Conservation (phyloP, 2,113 vertebrate genomes). For the Panthera uncia region DNA sequence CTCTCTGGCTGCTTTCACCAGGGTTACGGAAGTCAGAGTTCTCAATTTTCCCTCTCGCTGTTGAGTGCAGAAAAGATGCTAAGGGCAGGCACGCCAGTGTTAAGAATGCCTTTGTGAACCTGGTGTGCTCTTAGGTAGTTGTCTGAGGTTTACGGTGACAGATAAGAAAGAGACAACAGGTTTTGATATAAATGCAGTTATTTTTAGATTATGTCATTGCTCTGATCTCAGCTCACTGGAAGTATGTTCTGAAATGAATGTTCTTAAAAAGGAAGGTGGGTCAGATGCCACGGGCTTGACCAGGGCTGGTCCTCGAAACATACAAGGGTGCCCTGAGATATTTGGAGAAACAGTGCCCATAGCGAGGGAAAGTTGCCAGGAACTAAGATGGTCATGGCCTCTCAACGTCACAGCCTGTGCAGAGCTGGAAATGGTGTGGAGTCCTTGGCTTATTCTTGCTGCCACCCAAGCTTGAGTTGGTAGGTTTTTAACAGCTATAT, state of each 20-base stretch:
- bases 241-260: neutral
- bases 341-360: neutral
- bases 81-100: neutral
- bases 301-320: neutral
- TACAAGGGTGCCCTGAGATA: neutral
- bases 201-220: neutral
- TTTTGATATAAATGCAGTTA: neutral
- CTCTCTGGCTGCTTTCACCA: neutral
- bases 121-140: neutral
- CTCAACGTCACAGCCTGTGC: neutral
- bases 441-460: neutral
- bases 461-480: neutral
- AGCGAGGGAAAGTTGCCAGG: neutral
- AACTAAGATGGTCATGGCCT: neutral
- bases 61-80: neutral
- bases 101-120: neutral
- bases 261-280: neutral
- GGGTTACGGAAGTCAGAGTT: neutral
- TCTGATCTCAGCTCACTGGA: neutral
- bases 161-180: neutral
- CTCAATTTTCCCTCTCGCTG: neutral
- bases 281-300: neutral
- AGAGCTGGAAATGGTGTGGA: neutral
- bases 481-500: conserved; percentile 5
- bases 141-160: neutral